Conservation (phyloP, 2,888 invertebrate species). For the Amphipyra berbera region DNA sequence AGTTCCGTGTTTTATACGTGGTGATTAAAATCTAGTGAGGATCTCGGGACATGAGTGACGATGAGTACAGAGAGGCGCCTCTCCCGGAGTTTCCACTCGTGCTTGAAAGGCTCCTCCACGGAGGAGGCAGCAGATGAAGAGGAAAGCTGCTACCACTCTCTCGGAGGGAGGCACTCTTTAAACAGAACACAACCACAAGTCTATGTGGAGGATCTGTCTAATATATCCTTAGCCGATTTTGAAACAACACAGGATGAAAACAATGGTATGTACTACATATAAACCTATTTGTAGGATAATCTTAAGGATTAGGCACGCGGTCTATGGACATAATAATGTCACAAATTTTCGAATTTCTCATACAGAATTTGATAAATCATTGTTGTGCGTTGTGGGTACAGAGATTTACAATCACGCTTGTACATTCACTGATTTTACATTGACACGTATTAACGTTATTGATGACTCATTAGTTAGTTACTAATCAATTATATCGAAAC, state of each 20-base stretch:
- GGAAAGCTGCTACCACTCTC: conserved; percentile 86
- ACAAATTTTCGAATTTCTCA: too few relatives aligned
- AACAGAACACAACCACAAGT: conserved; percentile 80
- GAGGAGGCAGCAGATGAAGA: conserved; percentile 87
- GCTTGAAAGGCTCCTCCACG: conserved; percentile 90
- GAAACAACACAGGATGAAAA: conserved; percentile 82
- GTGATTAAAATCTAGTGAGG: conserved; percentile 62
- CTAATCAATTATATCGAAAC: conserved; percentile 26
- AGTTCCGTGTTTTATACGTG: conserved; percentile 55
- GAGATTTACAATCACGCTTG: too few relatives aligned
- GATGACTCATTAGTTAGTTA: conserved; percentile 25
- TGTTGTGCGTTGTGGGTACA: too few relatives aligned
- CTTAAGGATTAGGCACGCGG: too few relatives aligned
- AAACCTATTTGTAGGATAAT: too few relatives aligned
- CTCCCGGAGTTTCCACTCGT: conserved; percentile 92
- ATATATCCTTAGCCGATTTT: conserved; percentile 84
- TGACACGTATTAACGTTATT: conserved; percentile 21
- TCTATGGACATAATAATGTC: too few relatives aligned
- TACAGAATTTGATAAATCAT: too few relatives aligned
- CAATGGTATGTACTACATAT: conserved; percentile 76
- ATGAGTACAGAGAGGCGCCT: conserved; percentile 90
- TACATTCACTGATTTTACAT: conserved; percentile 2
- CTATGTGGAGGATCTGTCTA: conserved; percentile 85
- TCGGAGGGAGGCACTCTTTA: conserved; percentile 83
- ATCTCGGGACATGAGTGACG: conserved; percentile 81